phyloP scores from a whole-genome alignment of 2,888 invertebrate species.

The Physocephala rufipes region DNA sequence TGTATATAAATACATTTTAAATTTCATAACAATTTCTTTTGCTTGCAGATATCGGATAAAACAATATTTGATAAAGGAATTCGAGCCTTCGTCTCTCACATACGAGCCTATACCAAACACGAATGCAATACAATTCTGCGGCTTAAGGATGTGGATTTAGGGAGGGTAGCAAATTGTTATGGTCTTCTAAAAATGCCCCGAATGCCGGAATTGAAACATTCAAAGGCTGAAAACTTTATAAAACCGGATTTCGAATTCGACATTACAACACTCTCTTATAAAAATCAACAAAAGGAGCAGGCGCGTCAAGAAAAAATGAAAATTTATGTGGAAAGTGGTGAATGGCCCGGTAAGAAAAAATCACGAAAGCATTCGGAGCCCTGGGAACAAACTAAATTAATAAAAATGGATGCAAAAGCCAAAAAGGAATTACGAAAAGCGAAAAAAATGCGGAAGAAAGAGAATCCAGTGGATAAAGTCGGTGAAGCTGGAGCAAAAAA shows the following conservation, averaged over 20 bases:
- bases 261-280: constrained; percentile 78
- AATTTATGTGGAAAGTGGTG: constrained; percentile 77
- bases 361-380: constrained; percentile 71
- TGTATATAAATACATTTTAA: background rate
- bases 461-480: constrained; percentile 52
- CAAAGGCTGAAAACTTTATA: constrained; percentile 67
- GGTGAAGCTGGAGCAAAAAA: constrained; percentile 64
- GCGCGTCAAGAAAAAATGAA: constrained; percentile 77
- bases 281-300: constrained; percentile 80
- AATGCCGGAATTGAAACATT: constrained; percentile 92
- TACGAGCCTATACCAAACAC: constrained; percentile 94
- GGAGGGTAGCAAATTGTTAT: constrained; percentile 84
- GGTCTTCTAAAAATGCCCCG: constrained; percentile 90
- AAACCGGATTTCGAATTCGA: constrained; percentile 71
- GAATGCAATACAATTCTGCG: constrained; percentile 90
- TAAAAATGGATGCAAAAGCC: constrained; percentile 68
- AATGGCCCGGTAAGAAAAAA: constrained; percentile 75
- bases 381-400: constrained; percentile 81
- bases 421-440: constrained; percentile 67
- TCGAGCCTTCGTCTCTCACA: constrained; percentile 93
- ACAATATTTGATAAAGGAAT: constrained; percentile 86
- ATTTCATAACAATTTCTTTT: constrained; percentile 53
- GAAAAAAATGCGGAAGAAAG: constrained; percentile 63
- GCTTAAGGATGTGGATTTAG: constrained; percentile 87
- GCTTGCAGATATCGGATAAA: constrained; percentile 76